Evolutionary conservation across 2,113 vertebrate genomes (phyloP).

Genomic region (Channa argus): DNA sequence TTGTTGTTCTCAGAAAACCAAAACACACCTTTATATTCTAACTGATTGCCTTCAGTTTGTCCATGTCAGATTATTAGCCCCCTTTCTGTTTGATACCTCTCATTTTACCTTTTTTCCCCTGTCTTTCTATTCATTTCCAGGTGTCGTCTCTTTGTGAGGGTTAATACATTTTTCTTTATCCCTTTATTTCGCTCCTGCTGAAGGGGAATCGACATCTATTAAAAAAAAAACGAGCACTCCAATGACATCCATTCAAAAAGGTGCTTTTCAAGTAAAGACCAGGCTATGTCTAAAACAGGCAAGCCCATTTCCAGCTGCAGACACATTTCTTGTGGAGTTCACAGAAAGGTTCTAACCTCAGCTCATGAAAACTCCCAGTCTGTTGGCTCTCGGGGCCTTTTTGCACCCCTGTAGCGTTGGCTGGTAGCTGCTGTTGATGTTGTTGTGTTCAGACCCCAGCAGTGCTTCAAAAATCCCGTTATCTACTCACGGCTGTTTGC

Average conservation of each 20-base stretch:
- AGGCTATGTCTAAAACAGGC: not conserved
- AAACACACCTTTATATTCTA: conserved; percentile 27
- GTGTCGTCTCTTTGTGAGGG: conserved; percentile 26
- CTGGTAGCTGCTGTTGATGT: conserved; percentile 40
- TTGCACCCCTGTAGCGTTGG: conserved; percentile 58
- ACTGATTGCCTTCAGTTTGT: conserved; percentile 65
- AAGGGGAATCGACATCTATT: conserved; percentile 38
- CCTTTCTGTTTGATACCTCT: conserved; percentile 18
- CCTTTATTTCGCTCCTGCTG: not conserved
- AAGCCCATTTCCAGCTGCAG: conserved; percentile 27
- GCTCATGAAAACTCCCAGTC: conserved; percentile 8
- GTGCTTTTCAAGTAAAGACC: conserved; percentile 15
- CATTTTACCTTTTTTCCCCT: not conserved
- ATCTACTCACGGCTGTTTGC: conserved; percentile 49
- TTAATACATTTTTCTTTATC: not conserved
- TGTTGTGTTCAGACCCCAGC: conserved; percentile 38
- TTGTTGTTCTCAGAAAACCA: conserved; percentile 53
- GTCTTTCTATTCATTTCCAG: conserved; percentile 39
- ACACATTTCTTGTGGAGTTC: not conserved
- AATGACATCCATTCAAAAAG: conserved; percentile 54
- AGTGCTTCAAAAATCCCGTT: conserved; percentile 23
- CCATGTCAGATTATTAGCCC: conserved; percentile 36
- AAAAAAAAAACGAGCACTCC: conserved; percentile 24
- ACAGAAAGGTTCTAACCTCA: conserved; percentile 49
- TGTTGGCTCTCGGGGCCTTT: conserved; percentile 58